Evolutionary conservation across 2,113 vertebrate genomes (phyloP), one percentile per base, ranked within the genome.

Genomic region (Mesitornis unicolor): DNA sequence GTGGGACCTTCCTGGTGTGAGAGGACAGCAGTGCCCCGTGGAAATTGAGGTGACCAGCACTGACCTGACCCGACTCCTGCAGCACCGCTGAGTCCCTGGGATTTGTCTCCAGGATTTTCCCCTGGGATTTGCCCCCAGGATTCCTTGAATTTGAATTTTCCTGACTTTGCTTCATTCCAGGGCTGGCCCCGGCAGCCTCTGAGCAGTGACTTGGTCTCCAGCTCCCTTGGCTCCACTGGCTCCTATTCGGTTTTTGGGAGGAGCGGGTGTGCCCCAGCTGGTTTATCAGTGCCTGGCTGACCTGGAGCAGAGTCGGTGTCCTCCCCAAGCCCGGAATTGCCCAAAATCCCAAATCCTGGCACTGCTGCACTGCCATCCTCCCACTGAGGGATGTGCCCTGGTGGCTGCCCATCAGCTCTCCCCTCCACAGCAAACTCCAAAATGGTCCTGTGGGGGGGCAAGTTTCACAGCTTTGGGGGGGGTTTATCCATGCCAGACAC

Each of bases 311-410:
- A 82, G 17, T 35, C 8, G 10, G 11, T 2, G 15, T 45, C 45
- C 31, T 65, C 45, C 21, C 8, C 64, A 36, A 33, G 4, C 13
- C 1, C 0, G 3, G 43, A 68, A 64, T 33, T 50, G 33, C 54
- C 48, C 50, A 18, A 78, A 78, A 56, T 38, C 48, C 59, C 48
- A 50, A 31, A 9, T 64, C n/a, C n/a, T n/a, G n/a, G n/a, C n/a
- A n/a, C n/a, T n/a, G n/a, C n/a, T n/a, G 29, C 19, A 18, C 4
- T 1, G 2, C 40, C 28, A 13, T 0, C 1, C 1, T 47, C 43
- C 38, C 1, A 1, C 53, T 8, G 36, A 22, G n/a, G 24, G 69
- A 20, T 16, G 24, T 9, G 10, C 13, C 78, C 53, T n/a, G 21
- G 67, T 1, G 2, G 13, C 14, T 26, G 50, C 24, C 53, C 53